A percentile compares a stretch with the other conserved stretches of the same genome.
phyloP scores from a whole-genome alignment of 2,888 invertebrate species.

The Mesorhabditis belari region DNA sequence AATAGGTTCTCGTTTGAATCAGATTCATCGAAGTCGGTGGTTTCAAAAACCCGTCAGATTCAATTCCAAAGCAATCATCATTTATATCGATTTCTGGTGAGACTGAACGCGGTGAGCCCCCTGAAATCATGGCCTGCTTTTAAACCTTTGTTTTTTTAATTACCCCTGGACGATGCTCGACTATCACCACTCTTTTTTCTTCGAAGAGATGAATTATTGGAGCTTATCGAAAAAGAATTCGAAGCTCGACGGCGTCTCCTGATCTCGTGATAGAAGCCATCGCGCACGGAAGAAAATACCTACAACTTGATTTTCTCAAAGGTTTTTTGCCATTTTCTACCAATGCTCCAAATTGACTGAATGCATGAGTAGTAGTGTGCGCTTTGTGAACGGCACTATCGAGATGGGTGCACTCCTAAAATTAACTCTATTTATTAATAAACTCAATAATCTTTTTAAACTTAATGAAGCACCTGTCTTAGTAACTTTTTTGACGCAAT shows the following conservation, averaged over 20 bases:
- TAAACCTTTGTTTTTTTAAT: neutral
- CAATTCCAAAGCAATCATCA: neutral
- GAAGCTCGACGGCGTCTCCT: constrained; percentile 29
- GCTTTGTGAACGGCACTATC: constrained; percentile 45
- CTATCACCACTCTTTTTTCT: constrained; percentile 10
- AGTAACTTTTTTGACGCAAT: too few species aligned
- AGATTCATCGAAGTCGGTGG: constrained; percentile 7
- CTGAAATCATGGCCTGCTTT: neutral
- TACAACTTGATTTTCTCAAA: constrained; percentile 9
- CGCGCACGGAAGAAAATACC: constrained; percentile 37
- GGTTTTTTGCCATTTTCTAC: constrained; percentile 11
- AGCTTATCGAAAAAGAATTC: constrained; percentile 22
- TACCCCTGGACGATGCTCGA: neutral
- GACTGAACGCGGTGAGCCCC: constrained; percentile 9
- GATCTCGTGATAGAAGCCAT: constrained; percentile 35
- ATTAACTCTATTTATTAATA: neutral
- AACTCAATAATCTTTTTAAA: too few species aligned
- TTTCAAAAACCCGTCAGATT: constrained; percentile 3
- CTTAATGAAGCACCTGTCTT: too few species aligned
- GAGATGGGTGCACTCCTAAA: constrained; percentile 36
- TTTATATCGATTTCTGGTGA: constrained; percentile 8
- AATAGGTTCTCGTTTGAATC: constrained; percentile 8
- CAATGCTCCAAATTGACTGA: constrained; percentile 40
- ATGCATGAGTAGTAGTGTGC: constrained; percentile 38
- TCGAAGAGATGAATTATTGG: constrained; percentile 9